phyloP scores from a whole-genome alignment of 2,113 vertebrate genomes.

The Argyrosomus japonicus region DNA sequence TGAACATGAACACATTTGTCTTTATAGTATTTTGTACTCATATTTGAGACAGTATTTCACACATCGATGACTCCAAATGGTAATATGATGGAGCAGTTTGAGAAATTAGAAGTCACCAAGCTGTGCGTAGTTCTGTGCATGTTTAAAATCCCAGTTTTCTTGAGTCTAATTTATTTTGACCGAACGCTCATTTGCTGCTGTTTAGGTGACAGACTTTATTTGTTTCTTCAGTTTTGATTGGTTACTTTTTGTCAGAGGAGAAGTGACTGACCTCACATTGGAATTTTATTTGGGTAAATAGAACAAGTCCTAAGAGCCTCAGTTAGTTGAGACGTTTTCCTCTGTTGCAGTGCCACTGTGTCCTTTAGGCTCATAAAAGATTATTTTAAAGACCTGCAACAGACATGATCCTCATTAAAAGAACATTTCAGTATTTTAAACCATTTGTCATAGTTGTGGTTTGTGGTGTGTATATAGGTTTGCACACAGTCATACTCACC shows the following conservation, averaged over 20 bases:
- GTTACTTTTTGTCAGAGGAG: constrained; percentile 2
- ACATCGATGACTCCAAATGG: background rate
- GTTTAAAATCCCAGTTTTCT: background rate
- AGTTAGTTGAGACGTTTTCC: background rate
- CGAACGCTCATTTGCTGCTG: background rate
- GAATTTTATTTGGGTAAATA: constrained; percentile 39
- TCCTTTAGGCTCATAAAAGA: background rate
- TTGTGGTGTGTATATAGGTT: background rate
- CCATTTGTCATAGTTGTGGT: background rate
- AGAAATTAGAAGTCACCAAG: background rate
- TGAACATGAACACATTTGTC: background rate
- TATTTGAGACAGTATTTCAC: background rate
- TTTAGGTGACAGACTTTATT: background rate
- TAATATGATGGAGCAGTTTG: background rate
- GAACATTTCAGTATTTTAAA: background rate
- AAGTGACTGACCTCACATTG: constrained; percentile 9
- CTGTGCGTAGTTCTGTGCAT: background rate
- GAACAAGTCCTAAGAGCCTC: constrained; percentile 26
- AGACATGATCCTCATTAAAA: background rate
- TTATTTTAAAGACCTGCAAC: background rate
- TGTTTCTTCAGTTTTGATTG: constrained; percentile 4
- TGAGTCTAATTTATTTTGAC: background rate
- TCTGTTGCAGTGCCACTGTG: constrained; percentile 8
- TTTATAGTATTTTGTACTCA: background rate
- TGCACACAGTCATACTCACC: background rate